Base-by-base conservation (phyloP, 1,140 invertebrate species). In the Saxidomus purpurata region DNA sequence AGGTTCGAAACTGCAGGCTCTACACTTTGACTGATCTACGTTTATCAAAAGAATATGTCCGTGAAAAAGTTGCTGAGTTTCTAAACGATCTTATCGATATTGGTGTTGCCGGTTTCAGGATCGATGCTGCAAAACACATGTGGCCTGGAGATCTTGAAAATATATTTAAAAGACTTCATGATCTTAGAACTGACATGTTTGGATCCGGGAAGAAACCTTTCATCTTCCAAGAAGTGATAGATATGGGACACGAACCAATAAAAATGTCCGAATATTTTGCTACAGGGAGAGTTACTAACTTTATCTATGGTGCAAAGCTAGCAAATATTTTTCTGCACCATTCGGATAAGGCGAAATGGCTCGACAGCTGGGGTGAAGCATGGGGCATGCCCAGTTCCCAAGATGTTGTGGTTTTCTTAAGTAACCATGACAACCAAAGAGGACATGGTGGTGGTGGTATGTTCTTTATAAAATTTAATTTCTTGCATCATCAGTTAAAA, bases 181-280 rank as follows among this genome's bases (percentile, higher is more conserved):
- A 97, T 97, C 89, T 69, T 95, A 90, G 94, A 95, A 19, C 94
- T 96, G 81, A 87, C n/a, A 63, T 88, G 8, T 92, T 92, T 67
- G 84, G 90, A 0, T 43, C 83, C 15, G 89, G 88, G 2, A 61
- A 82, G 17, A 90, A 82, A 69, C 94, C 96, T 19, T 96, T 96
- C 77, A 91, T 98, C 77, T 97, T 96, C 93, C 98, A 98, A 94
- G 98, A 98, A 96, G 98, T 98, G 0, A 98, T 98, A 76, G 98
- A 98, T 94, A 92, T 95, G 84, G 98, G 97, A 28, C 96, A 97
- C 19, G 98, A 98, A 94, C 96, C 97, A 36, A 96, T 98, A 76
- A 97, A 95, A 19, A 96, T 96, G 17, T 67, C 90, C 0, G 94
- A 96, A 52, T 95, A 96, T 94, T 97, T 96, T 11, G 90, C 95